Evolutionary conservation across 2,888 invertebrate genomes (phyloP).

Genomic region (Nebria brevicollis): DNA sequence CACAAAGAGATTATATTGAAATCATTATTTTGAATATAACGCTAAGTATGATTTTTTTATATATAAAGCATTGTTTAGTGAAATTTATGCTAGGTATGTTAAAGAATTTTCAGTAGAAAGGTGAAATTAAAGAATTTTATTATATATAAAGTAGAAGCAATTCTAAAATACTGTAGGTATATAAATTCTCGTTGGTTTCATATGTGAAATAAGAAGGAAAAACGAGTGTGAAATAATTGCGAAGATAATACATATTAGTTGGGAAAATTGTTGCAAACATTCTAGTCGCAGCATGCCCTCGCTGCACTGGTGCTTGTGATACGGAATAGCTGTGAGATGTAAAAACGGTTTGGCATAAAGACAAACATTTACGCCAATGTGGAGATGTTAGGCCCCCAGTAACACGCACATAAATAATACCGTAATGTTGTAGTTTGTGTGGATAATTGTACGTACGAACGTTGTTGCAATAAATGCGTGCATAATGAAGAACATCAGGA

Average conservation of each 20-base stretch:
- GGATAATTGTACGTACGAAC: constrained; percentile 6
- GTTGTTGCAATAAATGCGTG: constrained; percentile 11
- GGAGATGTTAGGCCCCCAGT: constrained; percentile 2
- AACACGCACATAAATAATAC: constrained; percentile 18
- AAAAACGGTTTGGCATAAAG: constrained; percentile 5
- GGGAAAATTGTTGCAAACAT: not conserved
- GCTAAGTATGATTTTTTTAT: too few species aligned
- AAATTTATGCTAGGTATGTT: too few species aligned
- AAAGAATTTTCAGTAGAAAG: too few species aligned
- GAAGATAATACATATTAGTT: constrained; percentile 1
- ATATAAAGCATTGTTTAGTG: too few species aligned
- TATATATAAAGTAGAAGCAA: too few species aligned
- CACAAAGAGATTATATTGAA: too few species aligned
- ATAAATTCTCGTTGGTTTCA: not conserved
- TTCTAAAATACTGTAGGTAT: not conserved
- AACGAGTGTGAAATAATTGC: not conserved
- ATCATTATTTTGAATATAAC: too few species aligned
- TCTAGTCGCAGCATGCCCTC: not conserved
- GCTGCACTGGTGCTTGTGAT: not conserved
- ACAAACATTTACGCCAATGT: constrained; percentile 5
- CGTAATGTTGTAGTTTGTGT: constrained; percentile 12
- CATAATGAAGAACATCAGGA: constrained; percentile 13
- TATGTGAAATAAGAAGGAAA: not conserved
- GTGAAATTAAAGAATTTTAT: too few species aligned
- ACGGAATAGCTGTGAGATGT: not conserved